Percentiles rank a stretch among this genome's conserved stretches.
Evolutionary conservation across 2,888 invertebrate genomes (phyloP).

Genomic region (Dorcus hopei): DNA sequence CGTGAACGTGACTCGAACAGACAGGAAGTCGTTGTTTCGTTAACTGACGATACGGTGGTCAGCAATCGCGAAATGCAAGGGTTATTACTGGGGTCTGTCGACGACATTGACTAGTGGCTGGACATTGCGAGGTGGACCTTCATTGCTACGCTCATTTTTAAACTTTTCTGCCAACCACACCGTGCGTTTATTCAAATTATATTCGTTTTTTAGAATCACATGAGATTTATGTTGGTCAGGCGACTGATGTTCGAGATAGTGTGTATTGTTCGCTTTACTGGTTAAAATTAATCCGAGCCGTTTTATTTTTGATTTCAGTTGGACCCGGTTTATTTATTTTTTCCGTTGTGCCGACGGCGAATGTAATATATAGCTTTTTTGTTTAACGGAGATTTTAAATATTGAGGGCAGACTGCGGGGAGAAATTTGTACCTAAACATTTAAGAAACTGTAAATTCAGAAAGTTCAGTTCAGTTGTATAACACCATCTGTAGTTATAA

Average conservation of each 20-base stretch:
- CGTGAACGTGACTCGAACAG: background rate
- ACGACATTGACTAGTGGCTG: constrained; percentile 22
- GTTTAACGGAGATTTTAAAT: no score
- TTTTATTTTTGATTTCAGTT: background rate
- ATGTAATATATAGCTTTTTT: background rate
- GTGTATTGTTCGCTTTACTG: constrained; percentile 19
- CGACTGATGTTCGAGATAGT: constrained; percentile 18
- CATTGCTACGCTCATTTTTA: constrained; percentile 17
- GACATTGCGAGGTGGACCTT: constrained; percentile 17
- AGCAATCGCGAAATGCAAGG: constrained; percentile 13
- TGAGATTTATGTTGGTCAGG: constrained; percentile 16
- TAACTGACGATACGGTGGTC: constrained; percentile 15
- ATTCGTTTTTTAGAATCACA: constrained; percentile 5
- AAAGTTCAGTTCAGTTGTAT: no score
- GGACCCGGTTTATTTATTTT: no score
- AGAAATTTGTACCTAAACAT: no score
- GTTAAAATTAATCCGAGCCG: constrained; percentile 16
- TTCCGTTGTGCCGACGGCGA: background rate
- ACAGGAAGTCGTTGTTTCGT: constrained; percentile 2
- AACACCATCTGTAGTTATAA: no score
- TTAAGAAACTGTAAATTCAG: no score
- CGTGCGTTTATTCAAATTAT: constrained; percentile 18
- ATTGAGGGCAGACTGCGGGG: no score
- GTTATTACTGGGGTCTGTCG: constrained; percentile 19
- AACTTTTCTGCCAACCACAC: constrained; percentile 16